Conservation (phyloP, 1,140 invertebrate genomes). For the Globodera rostochiensis region DNA sequence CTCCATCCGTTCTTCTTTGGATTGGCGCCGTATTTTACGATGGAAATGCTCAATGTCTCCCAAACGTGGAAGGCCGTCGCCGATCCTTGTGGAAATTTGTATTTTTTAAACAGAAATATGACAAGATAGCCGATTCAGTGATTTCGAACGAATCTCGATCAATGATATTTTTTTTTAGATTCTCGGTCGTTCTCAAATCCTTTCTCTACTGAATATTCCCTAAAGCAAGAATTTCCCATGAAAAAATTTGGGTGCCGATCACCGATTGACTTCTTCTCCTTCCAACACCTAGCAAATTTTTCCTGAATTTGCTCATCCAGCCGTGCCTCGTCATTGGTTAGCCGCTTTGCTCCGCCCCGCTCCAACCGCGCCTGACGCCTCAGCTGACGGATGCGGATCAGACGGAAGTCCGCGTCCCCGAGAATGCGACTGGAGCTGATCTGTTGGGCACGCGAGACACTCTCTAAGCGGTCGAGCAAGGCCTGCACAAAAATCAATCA, state of each 20-base stretch:
- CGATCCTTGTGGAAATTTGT: background rate
- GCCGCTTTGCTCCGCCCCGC: slow-evolving; percentile 7
- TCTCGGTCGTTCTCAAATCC: too few relatives aligned
- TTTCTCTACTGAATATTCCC: too few relatives aligned
- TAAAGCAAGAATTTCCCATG: background rate
- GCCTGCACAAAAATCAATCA: background rate
- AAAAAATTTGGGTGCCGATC: background rate
- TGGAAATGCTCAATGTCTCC: slow-evolving; percentile 64
- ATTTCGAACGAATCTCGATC: too few relatives aligned
- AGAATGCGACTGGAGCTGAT: slow-evolving; percentile 80
- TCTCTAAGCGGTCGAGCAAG: slow-evolving; percentile 48
- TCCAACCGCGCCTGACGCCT: slow-evolving; percentile 44
- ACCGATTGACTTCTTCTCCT: background rate
- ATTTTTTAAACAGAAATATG: background rate
- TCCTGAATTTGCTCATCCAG: slow-evolving; percentile 59
- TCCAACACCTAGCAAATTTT: slow-evolving; percentile 46
- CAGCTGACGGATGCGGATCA: slow-evolving; percentile 58
- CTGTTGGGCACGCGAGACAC: slow-evolving; percentile 73
- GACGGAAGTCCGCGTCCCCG: slow-evolving; percentile 86
- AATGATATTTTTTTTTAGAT: too few relatives aligned
- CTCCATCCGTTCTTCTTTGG: slow-evolving; percentile 57
- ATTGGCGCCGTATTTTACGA: slow-evolving; percentile 60
- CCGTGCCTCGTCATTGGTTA: slow-evolving; percentile 56
- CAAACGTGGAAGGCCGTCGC: slow-evolving; percentile 59
- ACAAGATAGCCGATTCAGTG: too few relatives aligned